These are phyloP conservation scores for Papilio dardanus DNA, from an alignment of 1,140 invertebrate genomes.

Conservation along the genomic window DNA sequence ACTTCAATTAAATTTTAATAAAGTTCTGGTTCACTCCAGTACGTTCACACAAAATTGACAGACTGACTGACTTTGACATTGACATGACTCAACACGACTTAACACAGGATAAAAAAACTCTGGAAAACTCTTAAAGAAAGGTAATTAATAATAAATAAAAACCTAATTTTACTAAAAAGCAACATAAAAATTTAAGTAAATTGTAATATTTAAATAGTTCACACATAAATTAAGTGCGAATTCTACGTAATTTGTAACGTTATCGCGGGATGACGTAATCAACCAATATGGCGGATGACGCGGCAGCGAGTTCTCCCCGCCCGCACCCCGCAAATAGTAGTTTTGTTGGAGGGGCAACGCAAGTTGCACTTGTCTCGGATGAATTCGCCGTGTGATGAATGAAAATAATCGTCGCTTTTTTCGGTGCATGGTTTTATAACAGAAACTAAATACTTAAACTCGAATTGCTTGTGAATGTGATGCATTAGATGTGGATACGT, in stretches of 20 bases:
- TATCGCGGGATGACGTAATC: constrained; percentile 71
- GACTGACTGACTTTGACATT: background rate
- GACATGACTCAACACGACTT: constrained; percentile 1
- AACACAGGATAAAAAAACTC: too few species aligned
- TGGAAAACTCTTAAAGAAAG: too few species aligned
- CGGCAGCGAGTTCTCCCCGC: constrained; percentile 71
- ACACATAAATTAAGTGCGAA: background rate
- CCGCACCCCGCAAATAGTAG: constrained; percentile 58
- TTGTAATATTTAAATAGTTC: too few species aligned
- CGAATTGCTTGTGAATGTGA: constrained; percentile 64
- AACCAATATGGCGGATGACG: constrained; percentile 80
- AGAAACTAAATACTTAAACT: constrained; percentile 55
- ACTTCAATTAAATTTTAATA: background rate
- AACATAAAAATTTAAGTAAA: too few species aligned
- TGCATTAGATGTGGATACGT: constrained; percentile 77
- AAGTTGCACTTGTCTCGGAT: constrained; percentile 71
- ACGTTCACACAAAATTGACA: constrained; percentile 12
- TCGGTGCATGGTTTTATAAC: constrained; percentile 56
- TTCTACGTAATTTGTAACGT: background rate
- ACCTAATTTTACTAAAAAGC: too few species aligned
- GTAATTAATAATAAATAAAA: too few species aligned
- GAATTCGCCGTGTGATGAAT: constrained; percentile 77
- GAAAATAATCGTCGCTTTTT: constrained; percentile 66
- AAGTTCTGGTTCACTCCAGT: background rate
- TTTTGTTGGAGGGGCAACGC: constrained; percentile 63